Percentiles rank a stretch among this genome's conserved stretches.
phyloP scores from a whole-genome alignment of 2,113 vertebrate genomes.

The Muscicapa adusta region DNA sequence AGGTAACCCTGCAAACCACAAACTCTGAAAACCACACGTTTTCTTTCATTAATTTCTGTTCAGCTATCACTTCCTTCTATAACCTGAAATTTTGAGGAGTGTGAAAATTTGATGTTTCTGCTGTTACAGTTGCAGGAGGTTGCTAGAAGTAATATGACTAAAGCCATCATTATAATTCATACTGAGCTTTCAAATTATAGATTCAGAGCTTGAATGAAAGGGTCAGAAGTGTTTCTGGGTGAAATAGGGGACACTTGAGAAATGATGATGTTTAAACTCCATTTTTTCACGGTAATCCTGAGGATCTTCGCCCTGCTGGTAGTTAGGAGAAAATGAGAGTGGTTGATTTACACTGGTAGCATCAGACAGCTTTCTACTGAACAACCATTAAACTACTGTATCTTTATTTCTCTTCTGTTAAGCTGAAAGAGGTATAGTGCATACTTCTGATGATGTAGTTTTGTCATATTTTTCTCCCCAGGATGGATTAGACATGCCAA shows the following conservation, averaged over 20 bases:
- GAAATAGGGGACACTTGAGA: neutral
- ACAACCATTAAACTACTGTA: neutral
- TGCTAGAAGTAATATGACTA: neutral
- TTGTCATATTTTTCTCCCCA: neutral
- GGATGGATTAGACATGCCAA: neutral
- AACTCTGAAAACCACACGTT: neutral
- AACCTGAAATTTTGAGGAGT: neutral
- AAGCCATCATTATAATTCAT: neutral
- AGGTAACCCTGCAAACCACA: neutral
- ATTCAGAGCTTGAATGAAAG: neutral
- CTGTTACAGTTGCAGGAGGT: neutral
- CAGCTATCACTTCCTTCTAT: neutral
- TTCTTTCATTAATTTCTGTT: neutral
- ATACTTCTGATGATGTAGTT: neutral
- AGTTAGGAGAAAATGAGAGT: neutral
- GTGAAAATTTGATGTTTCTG: neutral
- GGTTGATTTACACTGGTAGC: neutral
- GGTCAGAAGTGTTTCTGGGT: neutral
- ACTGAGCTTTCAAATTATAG: neutral
- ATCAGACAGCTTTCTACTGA: neutral
- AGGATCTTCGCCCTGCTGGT: neutral
- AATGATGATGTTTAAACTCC: neutral
- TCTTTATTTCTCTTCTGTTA: neutral
- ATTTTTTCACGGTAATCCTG: neutral
- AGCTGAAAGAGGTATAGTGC: neutral